Percentiles rank a stretch among this genome's conserved stretches.
Conservation (phyloP, 2,113 vertebrate genomes). For the Haliaeetus leucogaster region DNA sequence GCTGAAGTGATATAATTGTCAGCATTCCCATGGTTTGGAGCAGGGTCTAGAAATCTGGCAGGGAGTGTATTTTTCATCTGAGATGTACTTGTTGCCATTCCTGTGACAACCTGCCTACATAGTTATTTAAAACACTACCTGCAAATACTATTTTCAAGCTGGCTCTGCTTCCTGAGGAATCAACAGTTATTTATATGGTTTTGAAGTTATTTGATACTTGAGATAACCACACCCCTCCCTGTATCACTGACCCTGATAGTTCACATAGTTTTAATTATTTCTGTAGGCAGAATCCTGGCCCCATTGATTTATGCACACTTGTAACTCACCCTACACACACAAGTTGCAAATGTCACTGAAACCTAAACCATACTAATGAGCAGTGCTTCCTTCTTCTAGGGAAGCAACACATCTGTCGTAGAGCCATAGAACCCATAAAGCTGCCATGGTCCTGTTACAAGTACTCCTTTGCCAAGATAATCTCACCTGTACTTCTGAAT, state of each 20-base stretch:
- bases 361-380: background rate
- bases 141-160: background rate
- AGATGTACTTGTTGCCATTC: background rate
- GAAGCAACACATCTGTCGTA: background rate
- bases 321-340: background rate
- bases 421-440: background rate
- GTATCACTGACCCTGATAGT: background rate
- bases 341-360: background rate
- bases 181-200: background rate
- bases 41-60: background rate
- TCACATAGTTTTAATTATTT: background rate
- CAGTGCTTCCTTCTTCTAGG: background rate
- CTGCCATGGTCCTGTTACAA: background rate
- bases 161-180: background rate
- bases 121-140: constrained; percentile 18
- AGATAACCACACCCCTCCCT: background rate
- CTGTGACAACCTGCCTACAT: background rate
- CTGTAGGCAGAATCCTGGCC: background rate
- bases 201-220: background rate
- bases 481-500: constrained; percentile 97
- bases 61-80: background rate
- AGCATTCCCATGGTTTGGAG: background rate
- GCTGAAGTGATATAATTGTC: background rate
- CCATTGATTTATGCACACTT: background rate
- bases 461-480: background rate